Evolutionary conservation across 2,797 vertebrate species (phyloP).

Genomic region (Chaenodraco wilsoni): DNA sequence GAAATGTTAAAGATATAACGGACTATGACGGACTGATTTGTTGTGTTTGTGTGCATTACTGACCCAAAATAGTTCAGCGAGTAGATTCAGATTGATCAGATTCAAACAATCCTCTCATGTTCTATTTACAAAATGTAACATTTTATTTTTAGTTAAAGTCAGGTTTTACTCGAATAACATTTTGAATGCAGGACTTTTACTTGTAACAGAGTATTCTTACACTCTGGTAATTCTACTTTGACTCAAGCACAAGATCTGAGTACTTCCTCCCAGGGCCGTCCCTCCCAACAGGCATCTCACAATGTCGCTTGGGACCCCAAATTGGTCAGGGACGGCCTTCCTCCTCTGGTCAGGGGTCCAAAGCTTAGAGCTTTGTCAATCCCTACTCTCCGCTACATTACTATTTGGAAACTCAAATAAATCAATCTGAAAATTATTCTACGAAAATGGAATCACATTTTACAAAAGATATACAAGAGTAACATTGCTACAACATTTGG

Average conservation of each 20-base stretch:
- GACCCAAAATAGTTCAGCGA: not conserved
- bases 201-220: no score
- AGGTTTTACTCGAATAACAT: not conserved
- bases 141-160: not conserved
- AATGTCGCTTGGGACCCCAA: no score
- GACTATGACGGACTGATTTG: slow-evolving; percentile 4
- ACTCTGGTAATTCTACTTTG: no score
- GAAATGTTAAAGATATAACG: not conserved
- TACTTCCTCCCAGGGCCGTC: no score
- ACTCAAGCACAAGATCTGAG: no score
- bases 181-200: no score
- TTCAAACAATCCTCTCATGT: not conserved
- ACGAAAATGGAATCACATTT: not conserved
- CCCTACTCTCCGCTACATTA: no score
- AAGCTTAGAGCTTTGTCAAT: not conserved
- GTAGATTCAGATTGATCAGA: not conserved
- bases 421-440: no score
- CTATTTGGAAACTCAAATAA: no score
- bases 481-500: not conserved
- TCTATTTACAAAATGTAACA: not conserved
- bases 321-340: no score
- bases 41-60: not conserved
- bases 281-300: no score
- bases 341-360: not conserved
- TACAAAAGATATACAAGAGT: not conserved